phyloP scores from a whole-genome alignment of 2,113 vertebrate genomes.

The Trematomus loennbergii region DNA sequence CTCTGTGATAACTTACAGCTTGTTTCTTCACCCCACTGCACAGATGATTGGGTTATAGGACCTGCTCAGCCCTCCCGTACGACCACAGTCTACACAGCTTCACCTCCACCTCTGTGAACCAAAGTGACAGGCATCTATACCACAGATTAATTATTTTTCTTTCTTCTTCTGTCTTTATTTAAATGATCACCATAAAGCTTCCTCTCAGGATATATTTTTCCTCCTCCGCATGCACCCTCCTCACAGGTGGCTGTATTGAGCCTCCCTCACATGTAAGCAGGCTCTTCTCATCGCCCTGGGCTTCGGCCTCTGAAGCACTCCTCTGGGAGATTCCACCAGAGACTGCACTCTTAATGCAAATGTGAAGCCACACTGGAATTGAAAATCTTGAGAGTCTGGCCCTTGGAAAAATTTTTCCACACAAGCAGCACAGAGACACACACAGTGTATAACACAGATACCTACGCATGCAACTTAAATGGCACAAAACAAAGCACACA shows the following conservation, averaged over 20 bases:
- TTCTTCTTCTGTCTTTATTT: constrained; percentile 12
- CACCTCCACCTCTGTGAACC: constrained; percentile 17
- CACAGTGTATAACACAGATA: constrained; percentile 44
- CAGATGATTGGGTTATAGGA: constrained; percentile 78
- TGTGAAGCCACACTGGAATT: constrained; percentile 56
- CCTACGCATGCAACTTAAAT: constrained; percentile 44
- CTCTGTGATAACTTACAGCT: constrained; percentile 76
- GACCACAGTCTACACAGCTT: constrained; percentile 4
- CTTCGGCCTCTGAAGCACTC: constrained; percentile 77
- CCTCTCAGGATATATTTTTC: neutral
- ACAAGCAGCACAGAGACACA: constrained; percentile 10
- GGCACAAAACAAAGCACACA: constrained; percentile 53
- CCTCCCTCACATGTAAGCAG: constrained; percentile 46
- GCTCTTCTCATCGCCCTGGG: constrained; percentile 58
- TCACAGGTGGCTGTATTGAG: constrained; percentile 68
- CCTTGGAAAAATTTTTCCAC: constrained; percentile 26
- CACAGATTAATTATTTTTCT: constrained; percentile 50
- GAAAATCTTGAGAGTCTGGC: constrained; percentile 60
- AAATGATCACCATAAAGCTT: neutral
- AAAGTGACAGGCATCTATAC: neutral
- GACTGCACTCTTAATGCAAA: constrained; percentile 74
- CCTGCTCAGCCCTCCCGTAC: constrained; percentile 73
- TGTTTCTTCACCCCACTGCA: constrained; percentile 71
- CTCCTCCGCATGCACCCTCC: neutral
- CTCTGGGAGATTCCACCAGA: constrained; percentile 74